Evolutionary conservation across 2,113 vertebrate species (phyloP), one percentile per base, ranked within the genome.

Genomic region (Sebastes schlegelii): DNA sequence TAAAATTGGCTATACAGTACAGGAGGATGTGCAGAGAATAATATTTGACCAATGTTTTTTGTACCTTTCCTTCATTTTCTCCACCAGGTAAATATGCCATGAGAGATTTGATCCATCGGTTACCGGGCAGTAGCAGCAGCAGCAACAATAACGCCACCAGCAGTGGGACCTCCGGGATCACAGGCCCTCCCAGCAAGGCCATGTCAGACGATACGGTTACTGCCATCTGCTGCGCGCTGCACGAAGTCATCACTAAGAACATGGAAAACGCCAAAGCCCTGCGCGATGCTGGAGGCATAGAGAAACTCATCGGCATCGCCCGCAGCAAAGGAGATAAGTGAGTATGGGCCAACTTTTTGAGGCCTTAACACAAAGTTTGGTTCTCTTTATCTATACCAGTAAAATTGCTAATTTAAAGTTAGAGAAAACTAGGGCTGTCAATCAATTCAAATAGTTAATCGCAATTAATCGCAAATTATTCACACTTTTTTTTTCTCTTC

Each of bases 271-370:
- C 98, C 95, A 99, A 99, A 96, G 98, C 98, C 92, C 96, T 99
- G 93, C 96, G 98, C 34, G 98, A 99, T 45, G 97, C 98, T 0
- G 98, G 98, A 0, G 98, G 98, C 90, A 99, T 99, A 40, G 98
- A 99, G 93, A 99, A 99, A 94, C 94, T 99, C 90, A 98, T 99
- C 58, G 96, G 97, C 95, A 99, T 99, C 86, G 98, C 98, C 84
- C 97, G 98, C 92, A 99, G 98, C 96, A 99, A 99, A 97, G 98
- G 98, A 96, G 98, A 99, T 94, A 99, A 99, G 98, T 99, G 96
- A 90, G 98, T 97, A 1, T 34, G 4, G 21, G 43, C 9, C 19
- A 14, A 42, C 1, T 6, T 54, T 65, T 46, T 13, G 8, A 62
- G 2, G 13, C 3, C 54, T 12, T 43, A 12, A 7, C 14, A 34